Percentiles rank a stretch among this genome's conserved stretches.
These are phyloP conservation scores for Agonopterix arenella DNA, from an alignment of 2,888 invertebrate genomes.

Conservation along the genomic window DNA sequence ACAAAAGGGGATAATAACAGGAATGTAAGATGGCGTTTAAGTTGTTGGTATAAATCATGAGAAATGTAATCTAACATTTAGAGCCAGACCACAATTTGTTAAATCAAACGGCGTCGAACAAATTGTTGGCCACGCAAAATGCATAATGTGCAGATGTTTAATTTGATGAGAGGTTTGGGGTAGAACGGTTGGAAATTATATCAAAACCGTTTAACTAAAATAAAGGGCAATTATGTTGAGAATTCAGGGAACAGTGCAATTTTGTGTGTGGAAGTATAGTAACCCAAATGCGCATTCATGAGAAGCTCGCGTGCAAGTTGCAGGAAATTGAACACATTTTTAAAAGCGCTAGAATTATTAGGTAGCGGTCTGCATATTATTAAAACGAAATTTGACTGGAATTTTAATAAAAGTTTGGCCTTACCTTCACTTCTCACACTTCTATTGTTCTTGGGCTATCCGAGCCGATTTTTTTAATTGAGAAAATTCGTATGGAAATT, in stretches of 20 bases:
- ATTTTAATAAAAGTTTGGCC: no score
- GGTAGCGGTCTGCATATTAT: neutral
- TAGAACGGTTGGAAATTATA: constrained; percentile 54
- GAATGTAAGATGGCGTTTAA: constrained; percentile 26
- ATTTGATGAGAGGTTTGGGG: constrained; percentile 55
- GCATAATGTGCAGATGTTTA: constrained; percentile 67
- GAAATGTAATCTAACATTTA: constrained; percentile 39
- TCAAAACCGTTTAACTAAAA: constrained; percentile 62
- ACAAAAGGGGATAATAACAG: constrained; percentile 5
- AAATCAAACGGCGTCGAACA: constrained; percentile 54
- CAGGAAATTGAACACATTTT: constrained; percentile 2
- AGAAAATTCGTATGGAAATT: no score
- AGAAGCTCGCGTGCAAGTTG: constrained; percentile 18
- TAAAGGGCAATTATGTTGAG: constrained; percentile 40
- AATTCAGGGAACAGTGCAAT: constrained; percentile 48
- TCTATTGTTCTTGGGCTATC: no score
- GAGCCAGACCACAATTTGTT: constrained; percentile 41
- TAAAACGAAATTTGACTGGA: no score
- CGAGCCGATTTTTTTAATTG: no score
- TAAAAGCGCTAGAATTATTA: neutral
- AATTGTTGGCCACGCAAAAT: constrained; percentile 62
- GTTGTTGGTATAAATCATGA: constrained; percentile 37
- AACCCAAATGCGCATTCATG: neutral
- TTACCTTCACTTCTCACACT: no score
- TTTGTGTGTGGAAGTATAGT: constrained; percentile 16